Conservation (phyloP, 1,140 invertebrate genomes). For the Eumaeus atala region DNA sequence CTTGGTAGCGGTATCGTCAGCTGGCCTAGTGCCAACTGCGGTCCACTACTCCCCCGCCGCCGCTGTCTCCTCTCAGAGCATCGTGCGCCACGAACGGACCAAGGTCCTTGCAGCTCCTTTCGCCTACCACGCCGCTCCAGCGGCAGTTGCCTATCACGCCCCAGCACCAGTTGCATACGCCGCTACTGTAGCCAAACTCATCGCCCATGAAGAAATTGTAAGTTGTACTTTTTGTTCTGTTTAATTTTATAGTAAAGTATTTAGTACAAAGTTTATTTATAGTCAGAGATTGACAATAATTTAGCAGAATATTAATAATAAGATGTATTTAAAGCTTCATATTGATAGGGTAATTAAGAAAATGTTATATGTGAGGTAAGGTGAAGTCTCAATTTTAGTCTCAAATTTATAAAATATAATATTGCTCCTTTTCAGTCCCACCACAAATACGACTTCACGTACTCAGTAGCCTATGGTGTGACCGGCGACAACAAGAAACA, state of each 20-base stretch:
- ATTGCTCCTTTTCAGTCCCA: conserved; percentile 33
- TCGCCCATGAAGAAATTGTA: conserved; percentile 41
- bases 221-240: conserved; percentile 17
- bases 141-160: conserved; percentile 1
- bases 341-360: no score
- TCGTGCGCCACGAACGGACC: no score
- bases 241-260: no score
- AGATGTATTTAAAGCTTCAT: no score
- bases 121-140: conserved; percentile 26
- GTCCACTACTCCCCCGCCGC: conserved; percentile 28
- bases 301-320: no score
- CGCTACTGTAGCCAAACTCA: conserved; percentile 29
- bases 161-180: conserved; percentile 13
- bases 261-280: no score
- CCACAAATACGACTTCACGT: conserved; percentile 67
- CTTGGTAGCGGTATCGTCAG: conserved; percentile 37
- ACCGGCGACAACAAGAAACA: conserved; percentile 73
- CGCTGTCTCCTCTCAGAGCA: conserved; percentile 36
- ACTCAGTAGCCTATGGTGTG: conserved; percentile 70
- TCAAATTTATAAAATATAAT: no score
- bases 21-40: conserved; percentile 34
- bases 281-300: no score
- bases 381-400: no score
- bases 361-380: no score
- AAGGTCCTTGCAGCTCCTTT: conserved; percentile 25